phyloP scores from a whole-genome alignment of 1,140 invertebrate species.

The Lepidotrigona ventralis region DNA sequence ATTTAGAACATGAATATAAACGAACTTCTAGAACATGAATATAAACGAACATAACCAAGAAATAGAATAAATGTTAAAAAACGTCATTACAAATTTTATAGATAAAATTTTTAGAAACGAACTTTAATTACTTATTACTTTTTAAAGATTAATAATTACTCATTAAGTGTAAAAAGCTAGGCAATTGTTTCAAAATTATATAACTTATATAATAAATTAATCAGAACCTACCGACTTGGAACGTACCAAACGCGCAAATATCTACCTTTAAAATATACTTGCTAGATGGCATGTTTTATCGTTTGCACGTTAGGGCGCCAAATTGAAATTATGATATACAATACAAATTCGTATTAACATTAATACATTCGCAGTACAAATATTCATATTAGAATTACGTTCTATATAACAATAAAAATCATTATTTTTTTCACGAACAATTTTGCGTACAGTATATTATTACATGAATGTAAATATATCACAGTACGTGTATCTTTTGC shows the following conservation, averaged over 20 bases:
- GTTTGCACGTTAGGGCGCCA: neutral
- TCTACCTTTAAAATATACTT: neutral
- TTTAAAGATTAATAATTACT: too few species aligned
- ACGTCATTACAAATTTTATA: neutral
- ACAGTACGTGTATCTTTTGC: neutral
- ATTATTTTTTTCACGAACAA: neutral
- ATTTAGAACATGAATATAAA: too few species aligned
- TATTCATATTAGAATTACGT: neutral
- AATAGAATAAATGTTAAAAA: neutral
- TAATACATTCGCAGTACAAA: neutral
- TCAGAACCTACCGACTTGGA: too few species aligned
- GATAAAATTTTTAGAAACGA: neutral
- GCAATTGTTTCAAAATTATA: neutral
- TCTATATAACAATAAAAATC: neutral
- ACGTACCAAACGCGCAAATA: too few species aligned
- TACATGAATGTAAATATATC: neutral
- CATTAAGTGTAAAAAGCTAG: too few species aligned
- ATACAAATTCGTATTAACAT: neutral
- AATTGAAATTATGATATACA: constrained; percentile 7
- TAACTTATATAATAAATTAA: constrained; percentile 22
- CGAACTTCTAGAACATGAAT: neutral
- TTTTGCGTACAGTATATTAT: neutral
- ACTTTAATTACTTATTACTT: neutral
- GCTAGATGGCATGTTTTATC: neutral
- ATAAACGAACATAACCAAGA: constrained; percentile 41